Percentiles rank a stretch among this genome's conserved stretches.
Evolutionary conservation across 1,140 invertebrate species (phyloP).

Genomic region (Drosophila ficusphila): DNA sequence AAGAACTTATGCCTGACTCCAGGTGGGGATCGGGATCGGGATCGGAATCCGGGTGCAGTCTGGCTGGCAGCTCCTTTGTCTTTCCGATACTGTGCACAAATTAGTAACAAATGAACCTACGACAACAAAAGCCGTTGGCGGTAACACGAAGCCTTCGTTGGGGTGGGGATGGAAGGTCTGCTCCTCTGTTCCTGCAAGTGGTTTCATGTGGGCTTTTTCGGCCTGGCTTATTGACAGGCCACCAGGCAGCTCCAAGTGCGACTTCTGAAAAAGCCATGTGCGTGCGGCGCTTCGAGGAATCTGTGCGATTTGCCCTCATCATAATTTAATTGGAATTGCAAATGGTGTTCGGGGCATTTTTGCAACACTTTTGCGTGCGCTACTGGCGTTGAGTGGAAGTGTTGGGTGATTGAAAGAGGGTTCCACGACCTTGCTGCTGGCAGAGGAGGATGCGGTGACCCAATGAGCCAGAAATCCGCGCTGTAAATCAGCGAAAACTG

Average conservation of each 20-base stretch:
- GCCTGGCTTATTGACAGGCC: conserved; percentile 45
- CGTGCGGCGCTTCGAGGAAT: conserved; percentile 53
- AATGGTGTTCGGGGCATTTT: conserved; percentile 28
- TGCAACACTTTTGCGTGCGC: conserved; percentile 57
- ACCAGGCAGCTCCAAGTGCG: conserved; percentile 3
- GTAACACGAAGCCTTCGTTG: conserved; percentile 65
- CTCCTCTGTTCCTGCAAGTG: background rate
- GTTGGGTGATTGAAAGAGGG: conserved; percentile 1
- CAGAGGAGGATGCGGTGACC: conserved; percentile 9
- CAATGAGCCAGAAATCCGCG: conserved; percentile 8
- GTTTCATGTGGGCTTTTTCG: background rate
- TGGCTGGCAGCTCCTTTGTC: conserved; percentile 53
- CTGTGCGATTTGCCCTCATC: conserved; percentile 26
- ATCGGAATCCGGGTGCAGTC: conserved; percentile 1
- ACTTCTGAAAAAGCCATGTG: conserved; percentile 10
- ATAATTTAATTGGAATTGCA: conserved; percentile 49
- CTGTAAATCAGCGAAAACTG: conserved; percentile 28
- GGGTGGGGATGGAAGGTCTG: conserved; percentile 10
- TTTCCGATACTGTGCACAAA: conserved; percentile 74
- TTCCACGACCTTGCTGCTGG: conserved; percentile 9
- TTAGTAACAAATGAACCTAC: conserved; percentile 80
- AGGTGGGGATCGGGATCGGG: background rate
- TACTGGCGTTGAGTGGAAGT: conserved; percentile 32
- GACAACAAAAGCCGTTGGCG: conserved; percentile 64
- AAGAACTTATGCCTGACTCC: background rate